phyloP scores from a whole-genome alignment of 2,113 vertebrate genomes.

The Percopsis transmontana region DNA sequence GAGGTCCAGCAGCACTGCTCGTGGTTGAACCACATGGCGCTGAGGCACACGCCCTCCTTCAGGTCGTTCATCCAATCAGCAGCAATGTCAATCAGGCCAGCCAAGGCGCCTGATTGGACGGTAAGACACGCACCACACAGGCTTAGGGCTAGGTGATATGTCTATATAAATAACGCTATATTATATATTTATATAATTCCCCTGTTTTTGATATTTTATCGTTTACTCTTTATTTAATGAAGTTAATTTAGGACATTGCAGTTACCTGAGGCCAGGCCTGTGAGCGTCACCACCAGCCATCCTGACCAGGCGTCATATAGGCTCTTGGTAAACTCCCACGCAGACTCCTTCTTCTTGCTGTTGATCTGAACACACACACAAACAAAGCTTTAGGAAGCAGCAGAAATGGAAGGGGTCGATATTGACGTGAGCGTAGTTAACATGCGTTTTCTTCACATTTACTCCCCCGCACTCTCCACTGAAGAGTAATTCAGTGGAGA shows the following conservation, averaged over 20 bases:
- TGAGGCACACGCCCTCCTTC: conserved; percentile 96
- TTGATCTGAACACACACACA: conserved; percentile 85
- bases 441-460: not conserved
- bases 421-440: not conserved
- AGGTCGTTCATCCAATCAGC: conserved; percentile 99
- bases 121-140: not conserved
- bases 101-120: conserved; percentile 86
- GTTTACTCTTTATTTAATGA: no score
- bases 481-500: not conserved
- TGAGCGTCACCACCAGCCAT: conserved; percentile 96
- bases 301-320: conserved; percentile 98
- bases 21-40: conserved; percentile 97
- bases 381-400: not conserved
- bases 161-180: no score
- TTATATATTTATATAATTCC: no score
- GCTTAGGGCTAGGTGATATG: no score
- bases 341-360: conserved; percentile 97
- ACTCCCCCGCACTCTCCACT: not conserved
- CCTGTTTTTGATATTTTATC: no score
- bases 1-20: conserved; percentile 99
- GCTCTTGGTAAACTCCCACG: conserved; percentile 98
- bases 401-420: not conserved
- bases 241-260: no score
- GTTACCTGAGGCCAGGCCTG: conserved; percentile 94
- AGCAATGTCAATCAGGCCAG: conserved; percentile 97